phyloP scores from a whole-genome alignment of 2,888 invertebrate species.

The Trimorus sp. region DNA sequence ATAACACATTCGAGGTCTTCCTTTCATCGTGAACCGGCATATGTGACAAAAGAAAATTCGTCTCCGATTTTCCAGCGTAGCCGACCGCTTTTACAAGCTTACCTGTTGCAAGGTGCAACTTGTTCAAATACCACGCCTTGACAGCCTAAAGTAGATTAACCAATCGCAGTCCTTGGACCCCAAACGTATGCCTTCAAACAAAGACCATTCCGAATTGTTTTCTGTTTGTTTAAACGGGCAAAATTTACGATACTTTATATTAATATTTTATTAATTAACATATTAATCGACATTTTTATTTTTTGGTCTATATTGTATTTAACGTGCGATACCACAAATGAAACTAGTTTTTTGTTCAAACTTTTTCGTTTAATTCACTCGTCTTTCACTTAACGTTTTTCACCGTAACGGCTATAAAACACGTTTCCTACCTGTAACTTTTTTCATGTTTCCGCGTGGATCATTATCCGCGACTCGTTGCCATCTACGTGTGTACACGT shows the following conservation, averaged over 20 bases:
- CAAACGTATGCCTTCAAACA: no score
- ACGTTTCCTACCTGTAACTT: constrained; percentile 42
- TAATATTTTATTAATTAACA: no score
- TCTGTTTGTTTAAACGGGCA: neutral
- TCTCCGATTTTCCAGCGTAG: constrained; percentile 41
- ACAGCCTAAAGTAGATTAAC: constrained; percentile 72
- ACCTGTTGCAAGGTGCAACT: constrained; percentile 75
- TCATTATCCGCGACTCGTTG: constrained; percentile 50
- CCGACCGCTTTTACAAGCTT: constrained; percentile 73
- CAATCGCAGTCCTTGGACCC: constrained; percentile 9
- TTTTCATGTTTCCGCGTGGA: constrained; percentile 52
- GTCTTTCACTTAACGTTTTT: constrained; percentile 15
- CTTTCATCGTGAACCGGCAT: constrained; percentile 45
- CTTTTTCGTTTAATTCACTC: neutral
- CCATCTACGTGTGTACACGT: constrained; percentile 54
- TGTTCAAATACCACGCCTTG: constrained; percentile 61
- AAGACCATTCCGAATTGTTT: no score
- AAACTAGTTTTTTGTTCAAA: neutral
- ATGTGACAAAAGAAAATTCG: constrained; percentile 57
- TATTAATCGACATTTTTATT: no score
- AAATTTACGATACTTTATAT: neutral
- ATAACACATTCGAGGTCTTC: constrained; percentile 8
- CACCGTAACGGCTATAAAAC: constrained; percentile 19
- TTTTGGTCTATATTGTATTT: no score
- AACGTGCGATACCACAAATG: neutral